These are phyloP conservation scores for Tillus elongatus DNA, from an alignment of 2,888 invertebrate species.

Conservation along the genomic window DNA sequence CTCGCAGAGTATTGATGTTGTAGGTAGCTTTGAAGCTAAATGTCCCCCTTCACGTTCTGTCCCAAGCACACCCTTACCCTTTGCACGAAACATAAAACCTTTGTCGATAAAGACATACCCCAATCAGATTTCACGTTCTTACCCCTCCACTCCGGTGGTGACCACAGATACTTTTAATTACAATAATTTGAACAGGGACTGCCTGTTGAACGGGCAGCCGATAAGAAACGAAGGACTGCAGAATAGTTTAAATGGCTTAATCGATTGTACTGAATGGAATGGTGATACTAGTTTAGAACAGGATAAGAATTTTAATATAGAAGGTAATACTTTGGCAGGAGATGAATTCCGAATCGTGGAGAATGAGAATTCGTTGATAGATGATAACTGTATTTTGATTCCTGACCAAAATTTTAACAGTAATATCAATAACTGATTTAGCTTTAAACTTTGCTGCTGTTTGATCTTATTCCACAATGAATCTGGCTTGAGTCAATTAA, in stretches of 20 bases:
- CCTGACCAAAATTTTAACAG: slow-evolving; percentile 25
- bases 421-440: slow-evolving; percentile 23
- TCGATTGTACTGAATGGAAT: slow-evolving; percentile 19
- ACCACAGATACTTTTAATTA: slow-evolving; percentile 37
- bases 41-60: slow-evolving; percentile 50
- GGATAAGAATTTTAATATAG: slow-evolving; percentile 22
- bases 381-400: slow-evolving; percentile 27
- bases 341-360: slow-evolving; percentile 24
- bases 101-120: slow-evolving; percentile 32
- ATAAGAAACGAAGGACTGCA: slow-evolving; percentile 26
- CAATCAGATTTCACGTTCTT: slow-evolving; percentile 56
- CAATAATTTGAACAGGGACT: slow-evolving; percentile 37
- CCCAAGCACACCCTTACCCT: slow-evolving; percentile 52
- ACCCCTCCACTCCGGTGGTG: slow-evolving; percentile 64
- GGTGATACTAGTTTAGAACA: slow-evolving; percentile 22
- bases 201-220: slow-evolving; percentile 39
- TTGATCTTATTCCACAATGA: no score
- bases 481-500: no score
- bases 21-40: slow-evolving; percentile 24
- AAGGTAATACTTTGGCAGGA: slow-evolving; percentile 16
- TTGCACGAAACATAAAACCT: slow-evolving; percentile 42
- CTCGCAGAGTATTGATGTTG: slow-evolving; percentile 31
- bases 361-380: slow-evolving; percentile 25
- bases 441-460: slow-evolving; percentile 5
- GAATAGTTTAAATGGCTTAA: slow-evolving; percentile 10